Base-by-base conservation (phyloP, 2,888 invertebrate genomes). In the Neoscelio sp. region DNA sequence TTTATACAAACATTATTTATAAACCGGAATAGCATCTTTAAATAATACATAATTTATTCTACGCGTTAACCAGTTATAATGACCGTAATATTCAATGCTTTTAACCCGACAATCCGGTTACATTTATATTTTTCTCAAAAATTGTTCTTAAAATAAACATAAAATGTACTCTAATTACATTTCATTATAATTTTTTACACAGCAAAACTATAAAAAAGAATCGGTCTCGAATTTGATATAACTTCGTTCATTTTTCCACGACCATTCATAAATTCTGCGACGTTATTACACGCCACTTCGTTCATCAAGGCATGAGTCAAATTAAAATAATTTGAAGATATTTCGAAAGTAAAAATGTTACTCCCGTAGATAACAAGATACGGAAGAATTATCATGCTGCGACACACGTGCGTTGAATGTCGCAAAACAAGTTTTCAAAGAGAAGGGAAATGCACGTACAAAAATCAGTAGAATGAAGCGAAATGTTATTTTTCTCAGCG, bases 371-470 rank as follows among this genome's bases (percentile, higher is more conserved):
- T 78, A 78, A 78, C 68, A 65, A 68, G 71, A 71, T 60, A 68
- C 56, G 73, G 73, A 71, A 67, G 78, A 65, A 67, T 78, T 60
- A 67, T 73, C 67, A 67, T 73, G 78, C 73, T 78, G 77, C 48
- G 71, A 78, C 67, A 38, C 67, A 65, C 67, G 67, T 78, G 76
- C 56, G 62, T 50, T 58, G 67, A 71, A 73, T 73, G 65, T 33
- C 62, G 78, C 60, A 46, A 48, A 78, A 73, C 78, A 30, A 73
- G 78, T 78, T 77, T 78, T 67, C 78, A 73, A 78, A 70, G 67
- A 58, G 78, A 78, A 50, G 71, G 71, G 67, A 73, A 78, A 64
- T 42, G 71, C 56, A 12, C 23, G 44, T 35, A 15, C 67, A 78
- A 78, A 73, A 78, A 78, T 73, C 48, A 38, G 3, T 62, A 54